Conservation (phyloP, 2,888 invertebrate species). For the Hypercompe scribonia region DNA sequence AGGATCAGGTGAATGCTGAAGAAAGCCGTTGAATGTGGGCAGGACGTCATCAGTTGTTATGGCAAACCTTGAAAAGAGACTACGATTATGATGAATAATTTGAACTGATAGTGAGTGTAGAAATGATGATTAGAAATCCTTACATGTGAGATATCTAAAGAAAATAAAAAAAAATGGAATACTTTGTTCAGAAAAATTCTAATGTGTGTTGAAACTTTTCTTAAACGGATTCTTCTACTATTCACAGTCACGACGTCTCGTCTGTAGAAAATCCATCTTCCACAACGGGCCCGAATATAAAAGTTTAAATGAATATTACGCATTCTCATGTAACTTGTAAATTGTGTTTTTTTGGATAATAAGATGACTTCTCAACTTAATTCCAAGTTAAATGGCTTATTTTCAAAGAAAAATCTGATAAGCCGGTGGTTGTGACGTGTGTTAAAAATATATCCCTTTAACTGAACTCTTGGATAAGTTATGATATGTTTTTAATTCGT, state of each 20-base stretch:
- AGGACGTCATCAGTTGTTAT: too few relatives aligned
- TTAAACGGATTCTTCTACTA: not conserved
- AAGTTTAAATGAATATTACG: conserved; percentile 77
- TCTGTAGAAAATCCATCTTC: conserved; percentile 56
- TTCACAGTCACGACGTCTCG: conserved; percentile 29
- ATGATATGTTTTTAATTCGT: not conserved
- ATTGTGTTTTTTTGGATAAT: conserved; percentile 74
- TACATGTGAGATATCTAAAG: too few relatives aligned
- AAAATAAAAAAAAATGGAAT: not conserved
- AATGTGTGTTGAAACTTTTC: not conserved
- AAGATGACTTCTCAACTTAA: conserved; percentile 76
- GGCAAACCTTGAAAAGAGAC: too few relatives aligned
- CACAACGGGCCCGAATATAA: conserved; percentile 46
- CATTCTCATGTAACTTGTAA: conserved; percentile 74
- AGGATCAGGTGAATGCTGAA: too few relatives aligned
- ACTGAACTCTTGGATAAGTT: not conserved
- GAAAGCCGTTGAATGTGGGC: too few relatives aligned
- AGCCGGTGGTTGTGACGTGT: conserved; percentile 12
- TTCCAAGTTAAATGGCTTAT: conserved; percentile 73
- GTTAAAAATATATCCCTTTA: not conserved
- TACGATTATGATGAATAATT: too few relatives aligned
- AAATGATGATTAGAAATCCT: too few relatives aligned
- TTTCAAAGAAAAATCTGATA: conserved; percentile 40
- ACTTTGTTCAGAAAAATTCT: not conserved
- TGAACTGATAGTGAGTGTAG: too few relatives aligned